phyloP scores from a whole-genome alignment of 2,797 vertebrate species.

The Chrysolophus pictus region DNA sequence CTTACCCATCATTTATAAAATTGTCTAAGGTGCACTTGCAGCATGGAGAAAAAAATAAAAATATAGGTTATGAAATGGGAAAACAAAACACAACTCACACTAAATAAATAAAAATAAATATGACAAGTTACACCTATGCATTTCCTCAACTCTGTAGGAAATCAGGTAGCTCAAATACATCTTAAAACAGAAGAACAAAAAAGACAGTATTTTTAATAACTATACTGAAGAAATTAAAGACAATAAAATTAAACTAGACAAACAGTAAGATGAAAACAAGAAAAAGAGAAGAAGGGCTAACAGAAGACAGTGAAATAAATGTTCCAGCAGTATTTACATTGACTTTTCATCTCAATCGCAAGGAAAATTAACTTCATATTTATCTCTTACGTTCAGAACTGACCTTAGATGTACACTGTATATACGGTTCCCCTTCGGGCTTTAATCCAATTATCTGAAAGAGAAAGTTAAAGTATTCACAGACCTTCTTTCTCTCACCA shows the following conservation, averaged over 20 bases:
- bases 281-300: not conserved
- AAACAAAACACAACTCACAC: slow-evolving; percentile 62
- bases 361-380: not conserved
- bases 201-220: not conserved
- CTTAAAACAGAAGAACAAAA: slow-evolving; percentile 1
- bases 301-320: not conserved
- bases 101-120: slow-evolving; percentile 10
- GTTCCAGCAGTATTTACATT: not conserved
- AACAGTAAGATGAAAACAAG: slow-evolving; percentile 7
- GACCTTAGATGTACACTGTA: slow-evolving; percentile 88
- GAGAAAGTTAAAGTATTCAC: slow-evolving; percentile 41
- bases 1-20: slow-evolving; percentile 88
- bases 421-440: slow-evolving; percentile 85
- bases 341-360: not conserved
- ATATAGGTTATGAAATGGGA: slow-evolving; percentile 75
- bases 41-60: slow-evolving; percentile 83
- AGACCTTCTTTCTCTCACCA: not conserved
- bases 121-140: not conserved
- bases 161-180: not conserved
- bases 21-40: slow-evolving; percentile 86
- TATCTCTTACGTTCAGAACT: slow-evolving; percentile 60
- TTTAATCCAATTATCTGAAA: slow-evolving; percentile 90
- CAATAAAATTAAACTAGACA: slow-evolving; percentile 15
- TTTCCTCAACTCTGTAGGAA: not conserved
- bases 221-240: slow-evolving; percentile 22